A percentile compares a stretch with the other conserved stretches of the same genome.
These are phyloP conservation scores for Mus caroli DNA, from an alignment of 2,797 vertebrate genomes.

Conservation along the genomic window DNA sequence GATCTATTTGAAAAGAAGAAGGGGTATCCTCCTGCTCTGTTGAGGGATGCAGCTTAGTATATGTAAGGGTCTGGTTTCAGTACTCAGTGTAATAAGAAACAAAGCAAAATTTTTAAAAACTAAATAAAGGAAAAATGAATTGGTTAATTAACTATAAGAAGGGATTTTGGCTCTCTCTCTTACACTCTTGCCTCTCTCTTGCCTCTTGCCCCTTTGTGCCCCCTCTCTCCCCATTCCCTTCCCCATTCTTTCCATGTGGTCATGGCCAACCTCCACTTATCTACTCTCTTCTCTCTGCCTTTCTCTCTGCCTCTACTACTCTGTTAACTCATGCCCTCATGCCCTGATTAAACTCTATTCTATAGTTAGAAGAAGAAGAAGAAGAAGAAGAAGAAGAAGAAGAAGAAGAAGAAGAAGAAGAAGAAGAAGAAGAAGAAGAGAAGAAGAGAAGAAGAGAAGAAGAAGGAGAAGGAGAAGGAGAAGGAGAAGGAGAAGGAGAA, in stretches of 20 bases:
- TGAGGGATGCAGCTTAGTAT: neutral
- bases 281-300: too few relatives aligned
- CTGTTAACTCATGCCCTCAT: too few relatives aligned
- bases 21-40: neutral
- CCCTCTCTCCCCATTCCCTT: too few relatives aligned
- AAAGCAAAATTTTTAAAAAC: neutral
- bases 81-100: neutral
- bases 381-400: neutral
- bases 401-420: neutral
- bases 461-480: neutral
- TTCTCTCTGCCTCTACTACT: too few relatives aligned
- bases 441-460: neutral
- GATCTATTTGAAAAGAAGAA: neutral
- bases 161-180: too few relatives aligned
- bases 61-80: neutral
- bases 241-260: too few relatives aligned
- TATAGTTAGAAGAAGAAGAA: too few relatives aligned
- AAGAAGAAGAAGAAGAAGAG: neutral
- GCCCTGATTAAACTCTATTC: too few relatives aligned
- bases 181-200: too few relatives aligned
- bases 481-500: neutral
- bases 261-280: too few relatives aligned
- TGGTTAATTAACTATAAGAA: neutral
- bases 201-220: too few relatives aligned
- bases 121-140: neutral